Percentiles rank a stretch among this genome's conserved stretches.
Evolutionary conservation across 1,140 invertebrate genomes (phyloP).

Genomic region (Pteromalus puparum): DNA sequence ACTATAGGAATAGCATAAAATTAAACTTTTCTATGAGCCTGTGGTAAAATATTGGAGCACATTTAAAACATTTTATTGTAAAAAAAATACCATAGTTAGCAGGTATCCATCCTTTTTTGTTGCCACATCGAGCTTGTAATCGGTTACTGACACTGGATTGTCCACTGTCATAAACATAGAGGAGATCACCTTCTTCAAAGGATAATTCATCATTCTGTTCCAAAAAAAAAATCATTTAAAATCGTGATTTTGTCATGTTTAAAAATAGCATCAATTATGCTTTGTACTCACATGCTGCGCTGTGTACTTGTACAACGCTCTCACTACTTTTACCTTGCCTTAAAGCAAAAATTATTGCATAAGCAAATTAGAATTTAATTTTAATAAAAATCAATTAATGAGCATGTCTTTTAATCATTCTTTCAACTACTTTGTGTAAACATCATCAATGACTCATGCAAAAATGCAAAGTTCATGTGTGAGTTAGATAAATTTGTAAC

Average conservation of each 20-base stretch:
- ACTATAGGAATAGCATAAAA: conserved; percentile 71
- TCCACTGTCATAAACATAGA: conserved; percentile 80
- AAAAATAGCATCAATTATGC: conserved; percentile 4
- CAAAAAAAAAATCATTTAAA: conserved; percentile 43
- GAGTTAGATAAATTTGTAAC: neutral
- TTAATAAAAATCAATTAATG: too few relatives aligned
- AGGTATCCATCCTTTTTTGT: conserved; percentile 80
- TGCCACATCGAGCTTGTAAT: conserved; percentile 80
- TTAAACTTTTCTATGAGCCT: conserved; percentile 14
- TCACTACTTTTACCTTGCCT: conserved; percentile 80
- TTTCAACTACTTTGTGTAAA: neutral
- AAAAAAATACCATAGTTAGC: conserved; percentile 79
- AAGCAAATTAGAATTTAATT: conserved; percentile 44
- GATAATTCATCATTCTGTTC: conserved; percentile 71
- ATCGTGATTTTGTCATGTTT: conserved; percentile 12
- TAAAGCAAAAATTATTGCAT: conserved; percentile 60
- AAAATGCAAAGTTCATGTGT: neutral
- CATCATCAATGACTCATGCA: conserved; percentile 17
- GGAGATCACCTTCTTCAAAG: conserved; percentile 82
- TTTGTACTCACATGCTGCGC: conserved; percentile 77
- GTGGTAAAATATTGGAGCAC: neutral
- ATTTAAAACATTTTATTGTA: neutral
- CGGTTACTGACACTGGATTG: conserved; percentile 75
- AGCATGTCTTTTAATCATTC: too few relatives aligned
- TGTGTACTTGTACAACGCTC: conserved; percentile 78